A percentile compares a stretch with the other conserved stretches of the same genome.
These are phyloP conservation scores for Hypanus sabinus DNA, from an alignment of 2,113 vertebrate species.

Conservation along the genomic window DNA sequence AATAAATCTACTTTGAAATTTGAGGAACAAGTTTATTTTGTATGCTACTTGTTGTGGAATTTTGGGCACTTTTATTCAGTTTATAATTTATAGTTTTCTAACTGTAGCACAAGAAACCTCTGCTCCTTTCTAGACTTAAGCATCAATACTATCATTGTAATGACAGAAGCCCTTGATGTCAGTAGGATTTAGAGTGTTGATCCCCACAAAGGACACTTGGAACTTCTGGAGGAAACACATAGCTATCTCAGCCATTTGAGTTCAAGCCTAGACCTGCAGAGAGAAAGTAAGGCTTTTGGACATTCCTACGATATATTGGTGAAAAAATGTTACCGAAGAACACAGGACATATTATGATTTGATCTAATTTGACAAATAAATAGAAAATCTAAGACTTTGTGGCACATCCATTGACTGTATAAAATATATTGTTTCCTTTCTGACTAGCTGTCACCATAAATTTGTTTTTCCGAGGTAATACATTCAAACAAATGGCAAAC, in stretches of 20 bases:
- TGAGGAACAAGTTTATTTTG: background rate
- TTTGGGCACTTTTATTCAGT: background rate
- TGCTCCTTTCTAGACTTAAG: background rate
- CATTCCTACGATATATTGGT: background rate
- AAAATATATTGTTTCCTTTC: background rate
- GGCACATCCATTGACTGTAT: background rate
- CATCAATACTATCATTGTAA: background rate
- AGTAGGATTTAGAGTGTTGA: background rate
- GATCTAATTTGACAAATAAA: background rate
- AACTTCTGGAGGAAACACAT: background rate
- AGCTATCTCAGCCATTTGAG: background rate
- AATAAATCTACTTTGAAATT: no score
- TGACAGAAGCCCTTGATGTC: background rate
- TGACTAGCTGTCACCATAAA: background rate
- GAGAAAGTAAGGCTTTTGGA: background rate
- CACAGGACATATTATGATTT: background rate
- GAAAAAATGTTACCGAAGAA: background rate
- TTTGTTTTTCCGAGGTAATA: background rate
- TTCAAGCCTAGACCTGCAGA: background rate
- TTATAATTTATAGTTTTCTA: background rate
- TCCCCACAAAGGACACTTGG: background rate
- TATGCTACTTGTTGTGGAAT: background rate
- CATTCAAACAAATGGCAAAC: background rate
- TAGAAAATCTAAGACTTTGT: background rate
- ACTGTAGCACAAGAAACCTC: background rate